Conservation (phyloP, 2,888 invertebrate genomes). For the Oscheius sp. region DNA sequence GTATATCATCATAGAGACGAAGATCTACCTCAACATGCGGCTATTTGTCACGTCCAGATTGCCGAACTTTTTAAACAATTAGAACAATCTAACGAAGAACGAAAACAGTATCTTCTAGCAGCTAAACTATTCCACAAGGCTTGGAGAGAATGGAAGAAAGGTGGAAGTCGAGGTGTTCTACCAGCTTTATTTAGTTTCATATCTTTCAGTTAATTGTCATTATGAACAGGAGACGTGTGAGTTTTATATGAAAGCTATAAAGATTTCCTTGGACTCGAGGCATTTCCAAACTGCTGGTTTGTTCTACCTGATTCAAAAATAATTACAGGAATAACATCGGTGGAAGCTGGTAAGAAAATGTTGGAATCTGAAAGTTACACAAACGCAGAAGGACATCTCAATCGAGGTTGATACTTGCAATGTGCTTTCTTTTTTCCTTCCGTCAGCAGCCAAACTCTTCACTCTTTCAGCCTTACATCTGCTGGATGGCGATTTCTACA, state of each 20-base stretch:
- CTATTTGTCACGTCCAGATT: conserved; percentile 27
- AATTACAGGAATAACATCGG: neutral
- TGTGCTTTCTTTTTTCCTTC: neutral
- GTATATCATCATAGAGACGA: conserved; percentile 21
- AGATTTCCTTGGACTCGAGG: conserved; percentile 20
- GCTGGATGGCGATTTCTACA: conserved; percentile 22
- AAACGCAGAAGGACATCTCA: conserved; percentile 13
- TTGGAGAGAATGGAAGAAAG: conserved; percentile 15
- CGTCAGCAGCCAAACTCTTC: neutral
- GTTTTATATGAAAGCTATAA: conserved; percentile 21
- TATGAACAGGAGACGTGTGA: conserved; percentile 9
- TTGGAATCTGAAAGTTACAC: neutral
- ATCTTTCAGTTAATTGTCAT: conserved; percentile 14
- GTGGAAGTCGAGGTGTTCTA: conserved; percentile 12
- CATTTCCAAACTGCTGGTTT: conserved; percentile 17
- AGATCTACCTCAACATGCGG: conserved; percentile 26
- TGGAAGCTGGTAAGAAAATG: conserved; percentile 16
- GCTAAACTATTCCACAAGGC: conserved; percentile 15
- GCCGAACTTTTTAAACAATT: conserved; percentile 17
- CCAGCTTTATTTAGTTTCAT: no score
- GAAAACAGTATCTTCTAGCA: conserved; percentile 25
- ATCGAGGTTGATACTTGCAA: conserved; percentile 2
- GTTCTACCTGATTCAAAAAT: neutral
- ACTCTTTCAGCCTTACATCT: conserved; percentile 30
- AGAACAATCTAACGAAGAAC: conserved; percentile 24